phyloP scores from a whole-genome alignment of 2,797 vertebrate genomes.

The Cossypha heuglini region DNA sequence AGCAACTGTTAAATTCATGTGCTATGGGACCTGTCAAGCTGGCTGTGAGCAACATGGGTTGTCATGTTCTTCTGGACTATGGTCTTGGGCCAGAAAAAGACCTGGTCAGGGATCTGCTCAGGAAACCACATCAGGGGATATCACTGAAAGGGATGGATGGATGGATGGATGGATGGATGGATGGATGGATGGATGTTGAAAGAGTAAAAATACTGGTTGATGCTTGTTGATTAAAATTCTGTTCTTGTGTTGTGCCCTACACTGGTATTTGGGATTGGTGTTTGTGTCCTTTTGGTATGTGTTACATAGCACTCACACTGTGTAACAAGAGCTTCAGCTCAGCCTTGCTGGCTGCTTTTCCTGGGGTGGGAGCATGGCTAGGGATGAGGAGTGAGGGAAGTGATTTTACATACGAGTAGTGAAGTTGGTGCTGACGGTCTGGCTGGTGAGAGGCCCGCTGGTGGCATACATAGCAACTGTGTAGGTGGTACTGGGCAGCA shows the following conservation, averaged over 20 bases:
- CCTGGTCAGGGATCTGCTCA: not conserved
- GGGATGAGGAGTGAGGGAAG: not conserved
- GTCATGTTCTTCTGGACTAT: not conserved
- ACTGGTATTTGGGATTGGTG: not conserved
- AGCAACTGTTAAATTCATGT: not conserved
- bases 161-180: not conserved
- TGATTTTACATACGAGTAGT: slow-evolving; percentile 86
- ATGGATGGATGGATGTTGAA: not conserved
- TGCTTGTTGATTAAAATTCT: not conserved
- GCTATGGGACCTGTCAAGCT: not conserved
- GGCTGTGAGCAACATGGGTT: not conserved
- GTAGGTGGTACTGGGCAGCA: slow-evolving; percentile 91
- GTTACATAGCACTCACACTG: fast-evolving
- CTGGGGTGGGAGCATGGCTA: not conserved
- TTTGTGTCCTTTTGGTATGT: not conserved
- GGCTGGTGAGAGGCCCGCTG: slow-evolving; percentile 89
- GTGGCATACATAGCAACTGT: slow-evolving; percentile 88
- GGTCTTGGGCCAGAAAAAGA: not conserved
- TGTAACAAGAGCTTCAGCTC: not conserved
- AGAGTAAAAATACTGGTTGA: not conserved
- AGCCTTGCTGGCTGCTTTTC: not conserved
- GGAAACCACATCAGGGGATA: not conserved
- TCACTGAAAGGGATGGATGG: not conserved
- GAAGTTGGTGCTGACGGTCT: slow-evolving; percentile 88
- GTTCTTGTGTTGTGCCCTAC: not conserved